phyloP scores from a whole-genome alignment of 2,888 invertebrate genomes.

The Odontocolon sp. region DNA sequence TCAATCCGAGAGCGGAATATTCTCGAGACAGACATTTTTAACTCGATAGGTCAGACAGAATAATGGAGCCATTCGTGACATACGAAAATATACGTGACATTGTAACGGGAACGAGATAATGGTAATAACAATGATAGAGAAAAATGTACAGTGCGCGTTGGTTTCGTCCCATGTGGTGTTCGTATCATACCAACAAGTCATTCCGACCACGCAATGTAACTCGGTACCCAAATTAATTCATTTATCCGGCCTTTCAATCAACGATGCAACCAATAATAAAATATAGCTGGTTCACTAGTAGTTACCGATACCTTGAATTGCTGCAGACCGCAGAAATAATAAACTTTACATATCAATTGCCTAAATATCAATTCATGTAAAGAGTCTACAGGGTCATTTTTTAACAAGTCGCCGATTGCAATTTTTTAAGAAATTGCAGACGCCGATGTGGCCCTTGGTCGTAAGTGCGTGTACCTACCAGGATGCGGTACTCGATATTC shows the following conservation, averaged over 20 bases:
- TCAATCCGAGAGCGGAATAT: background rate
- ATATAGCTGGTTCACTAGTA: no score
- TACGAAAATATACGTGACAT: background rate
- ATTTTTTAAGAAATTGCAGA: background rate
- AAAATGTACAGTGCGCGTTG: background rate
- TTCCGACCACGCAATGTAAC: no score
- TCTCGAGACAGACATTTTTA: background rate
- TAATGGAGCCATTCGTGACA: background rate
- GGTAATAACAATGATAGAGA: constrained; percentile 7
- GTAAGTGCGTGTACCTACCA: no score
- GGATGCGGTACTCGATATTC: constrained; percentile 19
- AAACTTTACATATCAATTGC: no score
- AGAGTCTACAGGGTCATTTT: no score
- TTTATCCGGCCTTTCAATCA: no score
- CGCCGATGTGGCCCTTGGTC: background rate
- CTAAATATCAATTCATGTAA: no score
- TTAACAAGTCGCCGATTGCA: no score
- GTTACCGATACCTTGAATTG: no score
- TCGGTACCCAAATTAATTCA: background rate
- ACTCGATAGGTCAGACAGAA: background rate
- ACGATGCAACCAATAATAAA: no score
- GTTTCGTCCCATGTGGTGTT: constrained; percentile 2
- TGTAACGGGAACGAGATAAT: constrained; percentile 21
- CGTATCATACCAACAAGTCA: background rate
- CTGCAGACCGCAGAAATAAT: no score